Evolutionary conservation across 2,797 vertebrate genomes (phyloP), one percentile per base, ranked within the genome.

Genomic region (Pteronotus mesoamericanus): DNA sequence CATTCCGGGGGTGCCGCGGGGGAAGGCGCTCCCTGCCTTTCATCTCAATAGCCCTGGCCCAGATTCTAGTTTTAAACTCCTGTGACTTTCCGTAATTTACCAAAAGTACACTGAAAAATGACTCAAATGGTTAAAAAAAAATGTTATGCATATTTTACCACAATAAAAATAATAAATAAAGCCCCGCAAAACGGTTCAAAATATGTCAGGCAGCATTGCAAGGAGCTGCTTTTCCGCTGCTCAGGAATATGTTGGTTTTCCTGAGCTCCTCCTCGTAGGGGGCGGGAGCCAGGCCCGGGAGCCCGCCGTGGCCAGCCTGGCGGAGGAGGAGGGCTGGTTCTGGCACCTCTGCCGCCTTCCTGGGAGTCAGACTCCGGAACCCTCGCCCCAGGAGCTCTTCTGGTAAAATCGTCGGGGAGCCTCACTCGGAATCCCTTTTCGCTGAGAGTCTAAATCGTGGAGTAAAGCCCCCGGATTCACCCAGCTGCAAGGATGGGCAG

Each of bases 71-170:
- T 66, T 69, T 44, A 74, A 86, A 57, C 55, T 37, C 1, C 0
- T n/a, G 51, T 12, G 57, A 42, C 79, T 51, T 80, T 29, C 8
- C 71, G 4, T 72, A 8, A 44, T 51, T 44, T 46, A 2, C 61
- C 19, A 11, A 55, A 48, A 34, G 21, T 19, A 34, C 6, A 10
- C 39, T 61, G 68, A 32, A n/a, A 10, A 53, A 29, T 75, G 61
- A 53, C 24, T 19, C 10, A 87, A 48, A 39, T 44, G 53, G 12
- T 15, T n/a, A n/a, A n/a, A n/a, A n/a, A n/a, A 4, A 79, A 26
- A 39, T 92, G 24, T 34, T 66, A n/a, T 42, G 51, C 39, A 14
- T 93, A 42, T 42, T 75, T 66, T 51, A 68, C 55, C 85, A 26
- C 32, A 24, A 15, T 59, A 10, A 68, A 86, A 91, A 42, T 22